Percentiles rank a stretch among this genome's conserved stretches.
Conservation (phyloP, 2,113 vertebrate genomes). For the Alectura lathami region DNA sequence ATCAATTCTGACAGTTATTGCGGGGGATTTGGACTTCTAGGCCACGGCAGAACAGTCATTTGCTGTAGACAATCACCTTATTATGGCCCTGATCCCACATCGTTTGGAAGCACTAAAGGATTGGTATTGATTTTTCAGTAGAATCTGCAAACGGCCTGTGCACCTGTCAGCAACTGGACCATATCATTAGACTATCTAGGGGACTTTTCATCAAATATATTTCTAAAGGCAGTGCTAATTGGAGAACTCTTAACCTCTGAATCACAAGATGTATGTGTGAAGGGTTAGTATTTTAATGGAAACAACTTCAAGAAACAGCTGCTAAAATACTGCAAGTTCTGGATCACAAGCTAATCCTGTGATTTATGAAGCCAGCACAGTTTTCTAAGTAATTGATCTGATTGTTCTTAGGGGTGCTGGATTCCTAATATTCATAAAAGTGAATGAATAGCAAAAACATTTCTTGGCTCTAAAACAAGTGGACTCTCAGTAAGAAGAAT, state of each 20-base stretch:
- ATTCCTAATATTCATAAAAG: background rate
- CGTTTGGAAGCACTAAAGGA: background rate
- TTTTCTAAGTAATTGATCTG: background rate
- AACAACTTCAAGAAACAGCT: background rate
- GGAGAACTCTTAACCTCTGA: background rate
- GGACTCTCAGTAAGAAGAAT: background rate
- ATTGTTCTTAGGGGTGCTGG: background rate
- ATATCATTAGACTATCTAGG: background rate
- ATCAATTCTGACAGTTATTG: background rate
- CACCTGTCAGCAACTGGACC: background rate
- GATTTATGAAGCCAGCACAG: background rate
- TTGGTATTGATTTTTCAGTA: conserved; percentile 29
- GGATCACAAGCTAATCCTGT: background rate
- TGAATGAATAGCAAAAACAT: background rate
- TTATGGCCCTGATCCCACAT: background rate
- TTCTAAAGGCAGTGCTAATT: background rate
- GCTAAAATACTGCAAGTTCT: background rate
- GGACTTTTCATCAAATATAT: conserved; percentile 1
- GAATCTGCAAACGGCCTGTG: background rate
- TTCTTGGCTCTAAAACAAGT: background rate
- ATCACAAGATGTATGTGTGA: background rate
- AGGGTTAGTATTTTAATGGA: background rate
- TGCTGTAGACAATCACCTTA: background rate
- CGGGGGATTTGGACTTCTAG: background rate
- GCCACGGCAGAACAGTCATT: background rate